Evolutionary conservation across 2,888 invertebrate genomes (phyloP).

Genomic region (Scaptomyza polygonia): DNA sequence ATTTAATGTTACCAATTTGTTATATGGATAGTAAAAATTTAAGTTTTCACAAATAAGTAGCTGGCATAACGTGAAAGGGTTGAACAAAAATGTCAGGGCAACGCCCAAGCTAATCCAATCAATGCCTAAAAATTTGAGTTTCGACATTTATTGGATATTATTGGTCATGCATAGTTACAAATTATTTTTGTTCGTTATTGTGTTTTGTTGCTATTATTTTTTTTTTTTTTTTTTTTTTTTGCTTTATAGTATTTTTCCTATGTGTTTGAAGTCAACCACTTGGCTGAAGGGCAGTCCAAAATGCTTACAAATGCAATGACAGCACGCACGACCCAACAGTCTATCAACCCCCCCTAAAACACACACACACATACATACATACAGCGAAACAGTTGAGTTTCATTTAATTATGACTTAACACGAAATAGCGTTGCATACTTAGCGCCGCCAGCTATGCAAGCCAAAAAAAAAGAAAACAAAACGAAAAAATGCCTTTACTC

Average conservation of each 20-base stretch:
- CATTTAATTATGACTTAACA: slow-evolving; percentile 75
- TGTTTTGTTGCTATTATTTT: not conserved
- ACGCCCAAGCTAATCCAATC: slow-evolving; percentile 57
- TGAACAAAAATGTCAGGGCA: slow-evolving; percentile 9
- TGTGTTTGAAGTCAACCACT: slow-evolving; percentile 48
- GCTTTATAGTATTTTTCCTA: slow-evolving; percentile 3
- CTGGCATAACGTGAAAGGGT: slow-evolving; percentile 1
- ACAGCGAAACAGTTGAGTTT: slow-evolving; percentile 51
- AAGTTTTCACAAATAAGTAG: not conserved
- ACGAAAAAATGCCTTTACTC: slow-evolving; percentile 39
- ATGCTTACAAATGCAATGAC: slow-evolving; percentile 52
- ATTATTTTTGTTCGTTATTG: slow-evolving; percentile 19
- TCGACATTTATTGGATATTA: slow-evolving; percentile 31
- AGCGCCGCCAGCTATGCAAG: slow-evolving; percentile 61
- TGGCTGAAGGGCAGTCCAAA: slow-evolving; percentile 52
- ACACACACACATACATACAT: slow-evolving; percentile 8
- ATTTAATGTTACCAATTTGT: too few species aligned
- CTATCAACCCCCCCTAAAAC: not conserved
- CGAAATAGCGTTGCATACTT: slow-evolving; percentile 72
- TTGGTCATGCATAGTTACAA: slow-evolving; percentile 48
- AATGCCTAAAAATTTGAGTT: slow-evolving; percentile 42
- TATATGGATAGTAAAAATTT: too few species aligned
- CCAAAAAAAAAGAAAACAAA: slow-evolving; percentile 29
- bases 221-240: slow-evolving; percentile 3
- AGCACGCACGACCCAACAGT: slow-evolving; percentile 41